A percentile compares a stretch with the other conserved stretches of the same genome.
These are phyloP conservation scores for Bombyx mandarina DNA, from an alignment of 1,140 invertebrate genomes.

Conservation along the genomic window DNA sequence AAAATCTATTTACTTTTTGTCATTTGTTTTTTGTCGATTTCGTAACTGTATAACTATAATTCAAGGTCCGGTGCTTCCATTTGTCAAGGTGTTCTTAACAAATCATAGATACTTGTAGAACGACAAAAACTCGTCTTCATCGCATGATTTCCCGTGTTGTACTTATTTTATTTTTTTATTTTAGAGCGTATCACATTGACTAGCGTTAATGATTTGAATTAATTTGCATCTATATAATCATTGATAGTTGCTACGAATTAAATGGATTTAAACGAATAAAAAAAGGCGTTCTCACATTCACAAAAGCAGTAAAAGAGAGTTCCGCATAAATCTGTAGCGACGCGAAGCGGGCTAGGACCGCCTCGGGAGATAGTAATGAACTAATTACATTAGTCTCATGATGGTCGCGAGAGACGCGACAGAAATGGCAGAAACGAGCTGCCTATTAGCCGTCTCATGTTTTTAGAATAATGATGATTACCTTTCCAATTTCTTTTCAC, in stretches of 20 bases:
- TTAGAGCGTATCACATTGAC: constrained; percentile 2
- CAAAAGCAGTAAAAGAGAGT: constrained; percentile 27
- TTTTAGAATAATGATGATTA: constrained; percentile 18
- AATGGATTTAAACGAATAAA: constrained; percentile 7
- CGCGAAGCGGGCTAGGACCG: constrained; percentile 26
- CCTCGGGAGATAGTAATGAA: constrained; percentile 53
- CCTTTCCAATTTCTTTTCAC: no score
- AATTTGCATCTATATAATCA: constrained; percentile 10
- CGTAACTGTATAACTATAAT: constrained; percentile 19
- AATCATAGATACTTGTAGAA: constrained; percentile 23
- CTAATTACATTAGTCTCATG: constrained; percentile 55
- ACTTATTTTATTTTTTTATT: no score
- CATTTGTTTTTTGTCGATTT: constrained; percentile 22
- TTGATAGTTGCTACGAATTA: no score
- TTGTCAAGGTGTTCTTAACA: constrained; percentile 33
- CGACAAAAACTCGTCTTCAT: constrained; percentile 23
- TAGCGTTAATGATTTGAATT: constrained; percentile 16
- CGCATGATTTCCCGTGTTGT: constrained; percentile 11
- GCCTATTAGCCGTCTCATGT: constrained; percentile 22
- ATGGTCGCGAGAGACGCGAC: constrained; percentile 24
- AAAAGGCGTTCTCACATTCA: constrained; percentile 30
- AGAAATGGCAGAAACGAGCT: constrained; percentile 26
- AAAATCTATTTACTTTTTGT: constrained; percentile 11
- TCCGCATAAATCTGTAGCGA: constrained; percentile 42
- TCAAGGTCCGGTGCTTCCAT: constrained; percentile 32